These are phyloP conservation scores for Plagiodera versicolora DNA, from an alignment of 2,888 invertebrate genomes.

Conservation along the genomic window DNA sequence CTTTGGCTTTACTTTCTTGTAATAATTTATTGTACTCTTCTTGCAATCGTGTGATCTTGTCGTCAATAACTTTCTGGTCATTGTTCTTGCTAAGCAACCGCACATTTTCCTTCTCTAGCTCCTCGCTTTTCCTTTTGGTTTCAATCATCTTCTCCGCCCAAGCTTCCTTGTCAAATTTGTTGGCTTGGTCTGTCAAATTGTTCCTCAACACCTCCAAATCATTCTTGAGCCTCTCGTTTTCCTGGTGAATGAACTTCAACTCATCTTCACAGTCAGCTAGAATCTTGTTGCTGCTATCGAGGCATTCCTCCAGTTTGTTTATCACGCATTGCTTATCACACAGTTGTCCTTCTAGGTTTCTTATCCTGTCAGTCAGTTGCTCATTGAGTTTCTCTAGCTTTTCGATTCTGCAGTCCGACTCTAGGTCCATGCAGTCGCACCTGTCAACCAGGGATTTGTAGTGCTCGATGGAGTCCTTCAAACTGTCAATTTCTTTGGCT, in stretches of 20 bases:
- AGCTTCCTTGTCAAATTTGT: slow-evolving; percentile 11
- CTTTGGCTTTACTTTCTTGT: slow-evolving; percentile 14
- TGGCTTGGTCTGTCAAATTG: slow-evolving; percentile 6
- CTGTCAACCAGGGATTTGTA: neutral
- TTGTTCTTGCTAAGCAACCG: slow-evolving; percentile 5
- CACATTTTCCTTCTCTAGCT: slow-evolving; percentile 10
- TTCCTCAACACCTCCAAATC: slow-evolving; percentile 12
- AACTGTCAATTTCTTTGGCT: neutral
- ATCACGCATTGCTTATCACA: slow-evolving; percentile 19
- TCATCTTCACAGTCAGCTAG: slow-evolving; percentile 25
- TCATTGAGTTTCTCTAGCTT: slow-evolving; percentile 1
- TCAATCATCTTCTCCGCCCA: slow-evolving; percentile 13
- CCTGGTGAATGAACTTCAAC: slow-evolving; percentile 21
- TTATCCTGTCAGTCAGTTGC: slow-evolving; percentile 8
- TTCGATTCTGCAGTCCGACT: neutral
- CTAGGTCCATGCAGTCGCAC: neutral
- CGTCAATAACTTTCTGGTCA: slow-evolving; percentile 6
- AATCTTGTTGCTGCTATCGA: slow-evolving; percentile 27
- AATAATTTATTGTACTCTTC: slow-evolving; percentile 17
- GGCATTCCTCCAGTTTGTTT: slow-evolving; percentile 24
- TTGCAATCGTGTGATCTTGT: slow-evolving; percentile 5
- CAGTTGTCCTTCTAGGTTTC: slow-evolving; percentile 14
- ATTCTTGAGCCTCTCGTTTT: slow-evolving; percentile 13
- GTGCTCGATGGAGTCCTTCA: neutral
- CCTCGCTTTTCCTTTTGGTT: slow-evolving; percentile 8